Evolutionary conservation across 2,888 invertebrate genomes (phyloP).

Genomic region (Chrysodeixis includens): DNA sequence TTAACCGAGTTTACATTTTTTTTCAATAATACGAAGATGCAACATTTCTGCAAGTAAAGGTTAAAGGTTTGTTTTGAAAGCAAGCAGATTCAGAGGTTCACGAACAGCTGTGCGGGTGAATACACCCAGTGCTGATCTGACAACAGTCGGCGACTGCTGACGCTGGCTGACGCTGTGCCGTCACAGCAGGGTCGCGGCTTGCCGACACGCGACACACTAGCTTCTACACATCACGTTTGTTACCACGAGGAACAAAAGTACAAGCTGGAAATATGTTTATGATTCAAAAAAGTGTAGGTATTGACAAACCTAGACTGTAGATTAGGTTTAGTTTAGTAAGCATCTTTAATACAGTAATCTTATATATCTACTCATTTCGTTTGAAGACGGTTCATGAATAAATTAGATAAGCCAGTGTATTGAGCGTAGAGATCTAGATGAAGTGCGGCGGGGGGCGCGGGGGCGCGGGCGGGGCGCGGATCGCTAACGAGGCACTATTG

Average conservation of each 20-base stretch:
- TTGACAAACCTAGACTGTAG: background rate
- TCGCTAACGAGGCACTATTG: constrained; percentile 89
- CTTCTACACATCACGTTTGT: background rate
- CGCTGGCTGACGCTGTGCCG: constrained; percentile 62
- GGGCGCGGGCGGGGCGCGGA: constrained; percentile 66
- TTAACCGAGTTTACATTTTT: background rate
- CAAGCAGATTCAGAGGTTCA: background rate
- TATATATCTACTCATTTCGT: constrained; percentile 33
- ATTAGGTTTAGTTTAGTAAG: background rate
- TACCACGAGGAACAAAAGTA: too few species aligned
- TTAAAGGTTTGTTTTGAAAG: background rate
- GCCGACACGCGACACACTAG: constrained; percentile 17
- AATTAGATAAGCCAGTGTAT: constrained; percentile 64
- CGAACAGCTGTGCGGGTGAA: constrained; percentile 48
- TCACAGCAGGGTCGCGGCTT: constrained; percentile 61
- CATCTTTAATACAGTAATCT: background rate
- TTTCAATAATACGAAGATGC: background rate
- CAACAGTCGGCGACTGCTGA: constrained; percentile 67
- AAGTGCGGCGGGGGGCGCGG: constrained; percentile 59
- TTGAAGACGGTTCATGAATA: constrained; percentile 65
- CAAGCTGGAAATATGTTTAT: too few species aligned
- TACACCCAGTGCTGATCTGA: constrained; percentile 46
- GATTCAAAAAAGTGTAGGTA: too few species aligned
- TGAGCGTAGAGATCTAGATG: constrained; percentile 64
- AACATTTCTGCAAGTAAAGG: background rate